phyloP scores from a whole-genome alignment of 1,140 invertebrate genomes.

The Apis mellifera region Amel_HAv3.1 CM009932.2:5566501-5567000 shows the following conservation, averaged over 20 bases:
- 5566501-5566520: background rate
- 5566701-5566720: constrained; percentile 45
- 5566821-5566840: background rate
- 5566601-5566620: constrained; percentile 66
- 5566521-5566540: constrained; percentile 15
- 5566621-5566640: background rate
- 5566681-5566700: constrained; percentile 53
- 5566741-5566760: constrained; percentile 21
- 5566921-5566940: constrained; percentile 47
- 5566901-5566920: constrained; percentile 58
- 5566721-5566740: constrained; percentile 38
- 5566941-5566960: background rate
- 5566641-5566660: constrained; percentile 50
- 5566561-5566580: constrained; percentile 61
- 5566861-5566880: constrained; percentile 60
- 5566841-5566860: constrained; percentile 76
- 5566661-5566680: constrained; percentile 60
- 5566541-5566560: constrained; percentile 21
- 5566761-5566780: constrained; percentile 43
- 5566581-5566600: constrained; percentile 59
- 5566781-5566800: constrained; percentile 9
- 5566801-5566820: constrained; percentile 35
- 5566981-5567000: constrained; percentile 70
- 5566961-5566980: constrained; percentile 65
- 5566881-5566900: constrained; percentile 57